Percentiles rank a stretch among this genome's conserved stretches.
These are phyloP conservation scores for Remorina albescens DNA, from an alignment of 2,797 vertebrate species.

Conservation along the genomic window DNA sequence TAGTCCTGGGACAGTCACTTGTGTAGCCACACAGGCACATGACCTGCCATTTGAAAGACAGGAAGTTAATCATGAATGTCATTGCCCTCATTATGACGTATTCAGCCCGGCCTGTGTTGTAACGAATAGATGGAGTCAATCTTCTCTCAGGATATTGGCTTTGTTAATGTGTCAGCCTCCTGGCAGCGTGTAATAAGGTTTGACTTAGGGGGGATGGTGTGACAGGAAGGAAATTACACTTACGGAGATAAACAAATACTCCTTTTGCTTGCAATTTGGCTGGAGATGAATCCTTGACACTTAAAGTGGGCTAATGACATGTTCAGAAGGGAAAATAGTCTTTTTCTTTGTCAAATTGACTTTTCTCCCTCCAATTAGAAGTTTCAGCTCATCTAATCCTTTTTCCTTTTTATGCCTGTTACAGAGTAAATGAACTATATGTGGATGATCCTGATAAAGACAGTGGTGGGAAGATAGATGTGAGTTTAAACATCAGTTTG, in stretches of 20 bases:
- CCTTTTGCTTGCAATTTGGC: conserved; percentile 19
- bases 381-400: conserved; percentile 20
- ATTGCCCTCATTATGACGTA: conserved; percentile 48
- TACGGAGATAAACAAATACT: conserved; percentile 31
- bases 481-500: conserved; percentile 97
- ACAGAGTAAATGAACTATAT: conserved; percentile 97
- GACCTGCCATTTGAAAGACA: conserved; percentile 10
- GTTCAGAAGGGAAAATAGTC: background rate
- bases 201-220: conserved; percentile 45
- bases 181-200: conserved; percentile 57
- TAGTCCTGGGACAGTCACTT: background rate
- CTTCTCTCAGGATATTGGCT: conserved; percentile 77
- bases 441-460: conserved; percentile 99
- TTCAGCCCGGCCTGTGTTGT: conserved; percentile 27
- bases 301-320: background rate
- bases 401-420: conserved; percentile 35
- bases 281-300: conserved; percentile 16
- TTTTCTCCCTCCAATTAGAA: conserved; percentile 1
- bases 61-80: conserved; percentile 46
- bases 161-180: conserved; percentile 66
- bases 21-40: conserved; percentile 17
- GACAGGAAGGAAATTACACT: conserved; percentile 68
- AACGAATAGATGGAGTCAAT: conserved; percentile 49
- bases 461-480: conserved; percentile 98
- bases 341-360: background rate